Percentiles rank a stretch among this genome's conserved stretches.
Evolutionary conservation across 1,140 invertebrate genomes (phyloP).

Genomic region (Cecropterus lyciades): DNA sequence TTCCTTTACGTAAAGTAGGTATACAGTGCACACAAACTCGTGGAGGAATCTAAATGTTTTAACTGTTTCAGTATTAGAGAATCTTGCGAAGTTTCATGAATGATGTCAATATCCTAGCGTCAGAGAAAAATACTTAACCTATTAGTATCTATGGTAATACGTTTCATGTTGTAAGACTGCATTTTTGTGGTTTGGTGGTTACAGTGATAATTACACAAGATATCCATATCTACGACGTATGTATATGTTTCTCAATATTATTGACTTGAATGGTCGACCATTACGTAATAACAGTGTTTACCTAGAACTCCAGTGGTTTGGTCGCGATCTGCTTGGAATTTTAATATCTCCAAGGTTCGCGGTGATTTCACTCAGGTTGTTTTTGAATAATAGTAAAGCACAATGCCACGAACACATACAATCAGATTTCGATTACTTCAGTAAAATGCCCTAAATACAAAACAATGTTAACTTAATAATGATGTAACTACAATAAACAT

Average conservation of each 20-base stretch:
- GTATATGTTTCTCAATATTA: not conserved
- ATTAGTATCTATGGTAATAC: not conserved
- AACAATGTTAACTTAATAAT: too few relatives aligned
- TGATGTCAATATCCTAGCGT: too few relatives aligned
- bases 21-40: too few relatives aligned
- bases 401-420: not conserved
- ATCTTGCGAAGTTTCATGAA: too few relatives aligned
- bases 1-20: too few relatives aligned
- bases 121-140: not conserved
- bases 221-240: not conserved
- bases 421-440: not conserved
- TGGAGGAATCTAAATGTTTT: too few relatives aligned
- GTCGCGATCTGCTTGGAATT: constrained; percentile 56
- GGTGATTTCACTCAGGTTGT: constrained; percentile 38
- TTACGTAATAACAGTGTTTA: constrained; percentile 28
- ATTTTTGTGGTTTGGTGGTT: constrained; percentile 9
- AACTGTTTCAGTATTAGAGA: too few relatives aligned
- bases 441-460: not conserved
- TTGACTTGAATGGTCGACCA: constrained; percentile 11
- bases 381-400: too few relatives aligned
- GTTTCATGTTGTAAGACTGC: not conserved
- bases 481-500: too few relatives aligned
- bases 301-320: constrained; percentile 4
- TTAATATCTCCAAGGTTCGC: constrained; percentile 52
- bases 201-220: constrained; percentile 4